These are phyloP conservation scores for Lasius fuliginosus DNA, from an alignment of 2,888 invertebrate genomes.

Conservation along the genomic window DNA sequence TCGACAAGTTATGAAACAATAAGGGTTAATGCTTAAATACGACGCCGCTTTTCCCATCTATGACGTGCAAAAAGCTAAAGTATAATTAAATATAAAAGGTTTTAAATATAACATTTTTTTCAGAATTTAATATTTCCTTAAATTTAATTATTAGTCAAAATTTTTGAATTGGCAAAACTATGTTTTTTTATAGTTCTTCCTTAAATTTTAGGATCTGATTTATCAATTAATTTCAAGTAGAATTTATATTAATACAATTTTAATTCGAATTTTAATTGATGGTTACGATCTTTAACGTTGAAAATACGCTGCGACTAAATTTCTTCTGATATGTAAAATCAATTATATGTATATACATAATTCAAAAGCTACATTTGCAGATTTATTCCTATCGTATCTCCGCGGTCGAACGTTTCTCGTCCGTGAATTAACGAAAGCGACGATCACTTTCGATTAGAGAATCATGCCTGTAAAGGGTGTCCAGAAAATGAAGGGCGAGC, in stretches of 20 bases:
- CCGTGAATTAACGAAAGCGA: conserved; percentile 70
- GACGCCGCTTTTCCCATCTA: neutral
- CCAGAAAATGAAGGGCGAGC: conserved; percentile 32
- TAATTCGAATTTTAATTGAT: neutral
- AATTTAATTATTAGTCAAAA: neutral
- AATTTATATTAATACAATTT: neutral
- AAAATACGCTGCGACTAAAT: neutral
- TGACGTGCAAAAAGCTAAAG: neutral
- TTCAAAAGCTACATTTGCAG: neutral
- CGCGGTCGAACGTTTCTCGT: neutral
- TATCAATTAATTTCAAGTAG: neutral
- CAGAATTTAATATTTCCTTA: neutral
- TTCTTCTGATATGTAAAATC: conserved; percentile 19
- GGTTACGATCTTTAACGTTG: neutral
- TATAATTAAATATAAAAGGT: neutral
- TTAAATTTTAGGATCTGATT: neutral
- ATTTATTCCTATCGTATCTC: conserved; percentile 14
- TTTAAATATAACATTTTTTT: neutral
- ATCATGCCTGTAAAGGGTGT: conserved; percentile 51
- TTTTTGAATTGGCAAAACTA: neutral
- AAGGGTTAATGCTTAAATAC: neutral
- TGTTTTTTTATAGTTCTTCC: neutral
- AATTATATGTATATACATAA: neutral
- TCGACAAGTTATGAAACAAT: neutral
- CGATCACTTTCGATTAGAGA: conserved; percentile 63